Base-by-base conservation (phyloP, 2,888 invertebrate species). In the Coleophora flavipennella region DNA sequence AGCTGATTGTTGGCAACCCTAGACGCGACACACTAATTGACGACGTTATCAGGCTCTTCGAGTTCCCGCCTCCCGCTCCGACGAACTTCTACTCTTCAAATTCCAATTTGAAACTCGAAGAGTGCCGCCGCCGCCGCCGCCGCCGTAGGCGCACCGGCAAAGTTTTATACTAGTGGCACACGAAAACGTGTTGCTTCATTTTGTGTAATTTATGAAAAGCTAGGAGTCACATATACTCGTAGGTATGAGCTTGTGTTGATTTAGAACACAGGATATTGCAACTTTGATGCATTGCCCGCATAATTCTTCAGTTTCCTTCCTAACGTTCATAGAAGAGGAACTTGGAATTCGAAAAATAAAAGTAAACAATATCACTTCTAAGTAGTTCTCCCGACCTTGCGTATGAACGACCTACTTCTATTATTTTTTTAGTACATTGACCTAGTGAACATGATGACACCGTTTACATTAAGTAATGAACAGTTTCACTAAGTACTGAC, bases 101-200 rank as follows among this genome's bases (percentile, higher is more conserved):
- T 72, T 69, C 59, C 64, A 71, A 74, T 75, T 78, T 79, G 66
- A 72, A 77, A 78, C 73, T 71, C 69, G 57, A 57, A 71, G 61
- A 59, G 53, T 57, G 44, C 53, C 58, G 53, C 59, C 57, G 61
- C 55, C 57, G 50, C 50, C 40, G 12, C 29, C 3, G 20, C 20
- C 3, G 13, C 50, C 48, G 48, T 55, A 55, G 59, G 54, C 46
- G 40, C 50, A 47, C 44, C 43, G 20, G 44, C 39, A 42, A 75
- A 76, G 60, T 78, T 76, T 70, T 64, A 63, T 67, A 8, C 8
- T 35, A 29, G 20, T 20, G 20, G 20, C 13, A 25, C 8, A 35
- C 35, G 35, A 13, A 28, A 28, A 28, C 13, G 26, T 34, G 11
- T 25, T 4, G 13, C 8, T 8, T 13, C n/a, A 31, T 31, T 31